Evolutionary conservation across 2,113 vertebrate genomes (phyloP), one percentile per base, ranked within the genome.

Genomic region (Eleginops maclovinus): DNA sequence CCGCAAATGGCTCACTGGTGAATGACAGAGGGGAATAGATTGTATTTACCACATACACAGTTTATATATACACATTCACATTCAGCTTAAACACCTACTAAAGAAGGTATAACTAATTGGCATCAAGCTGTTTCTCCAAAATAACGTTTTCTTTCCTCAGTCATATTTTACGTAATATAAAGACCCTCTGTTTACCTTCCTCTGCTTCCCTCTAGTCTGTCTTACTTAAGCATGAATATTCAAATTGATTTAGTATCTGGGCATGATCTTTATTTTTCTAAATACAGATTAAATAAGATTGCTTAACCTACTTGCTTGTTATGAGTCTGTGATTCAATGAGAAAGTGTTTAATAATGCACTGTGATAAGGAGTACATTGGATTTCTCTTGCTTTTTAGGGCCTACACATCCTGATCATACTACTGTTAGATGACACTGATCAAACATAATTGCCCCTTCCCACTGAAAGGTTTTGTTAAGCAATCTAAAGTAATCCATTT

Each of bases 401-500:
- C 49, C 31, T 13, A 71, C 6, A 58, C 19, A 15, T 55, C 28
- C 47, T 69, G 13, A 58, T 79, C 66, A 66, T 21, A 10, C 9
- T 7, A 26, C 28, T 66, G 24, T 76, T 53, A 40, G 44, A 65
- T 54, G 46, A 26, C 70, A 63, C 41, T 84, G 72, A 88, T 87
- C 63, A 79, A 76, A 70, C 54, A 15, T 7, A 61, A 43, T 28
- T 28, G 21, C 19, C 21, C 15, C 19, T 41, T 73, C 4, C 44
- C 21, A 19, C 40, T 61, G 19, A 60, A 17, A 28, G 56, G 36
- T 62, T 68, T 58, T 66, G 55, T 81, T 43, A 50, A 53, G 43
- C n/a, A 55, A 69, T 78, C 63, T 59, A 28, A 74, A 46, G 31
- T 78, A 71, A 89, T 89, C 62, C 50, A 28, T 77, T 89, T 83